Percentiles rank a stretch among this genome's conserved stretches.
Conservation (phyloP, 1,140 invertebrate genomes). For the Platyscapa corneri region DNA sequence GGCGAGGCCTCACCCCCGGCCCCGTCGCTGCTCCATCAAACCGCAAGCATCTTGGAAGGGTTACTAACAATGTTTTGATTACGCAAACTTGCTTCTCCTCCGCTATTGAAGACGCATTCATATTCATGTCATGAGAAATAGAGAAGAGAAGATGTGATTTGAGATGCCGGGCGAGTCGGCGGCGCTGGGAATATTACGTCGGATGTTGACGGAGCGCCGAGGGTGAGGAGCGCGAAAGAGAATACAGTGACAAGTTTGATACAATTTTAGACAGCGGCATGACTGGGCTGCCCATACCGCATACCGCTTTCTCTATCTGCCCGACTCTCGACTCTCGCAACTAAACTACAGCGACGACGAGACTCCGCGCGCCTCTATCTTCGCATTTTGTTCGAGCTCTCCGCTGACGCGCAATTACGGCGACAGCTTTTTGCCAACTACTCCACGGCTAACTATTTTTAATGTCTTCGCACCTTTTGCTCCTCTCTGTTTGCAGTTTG, state of each 20-base stretch:
- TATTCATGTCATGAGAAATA: slow-evolving; percentile 44
- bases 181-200: not conserved
- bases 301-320: not conserved
- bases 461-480: too few relatives aligned
- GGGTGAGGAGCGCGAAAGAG: not conserved
- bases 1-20: too few relatives aligned
- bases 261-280: not conserved
- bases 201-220: slow-evolving; percentile 42
- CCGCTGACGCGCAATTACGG: too few relatives aligned
- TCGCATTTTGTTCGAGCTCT: too few relatives aligned
- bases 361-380: not conserved
- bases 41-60: slow-evolving; percentile 44
- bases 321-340: not conserved
- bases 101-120: slow-evolving; percentile 35
- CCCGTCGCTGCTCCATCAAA: slow-evolving; percentile 40
- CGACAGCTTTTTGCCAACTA: too few relatives aligned
- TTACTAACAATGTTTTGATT: slow-evolving; percentile 52
- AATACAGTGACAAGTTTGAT: slow-evolving; percentile 19
- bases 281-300: too few relatives aligned
- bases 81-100: not conserved
- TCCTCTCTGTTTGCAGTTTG: too few relatives aligned
- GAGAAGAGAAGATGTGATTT: slow-evolving; percentile 44
- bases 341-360: not conserved
- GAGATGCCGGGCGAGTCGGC: slow-evolving; percentile 43
- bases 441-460: too few relatives aligned